Evolutionary conservation across 2,888 invertebrate genomes (phyloP), one percentile per base, ranked within the genome.

Genomic region (Piscicola geometra): DNA sequence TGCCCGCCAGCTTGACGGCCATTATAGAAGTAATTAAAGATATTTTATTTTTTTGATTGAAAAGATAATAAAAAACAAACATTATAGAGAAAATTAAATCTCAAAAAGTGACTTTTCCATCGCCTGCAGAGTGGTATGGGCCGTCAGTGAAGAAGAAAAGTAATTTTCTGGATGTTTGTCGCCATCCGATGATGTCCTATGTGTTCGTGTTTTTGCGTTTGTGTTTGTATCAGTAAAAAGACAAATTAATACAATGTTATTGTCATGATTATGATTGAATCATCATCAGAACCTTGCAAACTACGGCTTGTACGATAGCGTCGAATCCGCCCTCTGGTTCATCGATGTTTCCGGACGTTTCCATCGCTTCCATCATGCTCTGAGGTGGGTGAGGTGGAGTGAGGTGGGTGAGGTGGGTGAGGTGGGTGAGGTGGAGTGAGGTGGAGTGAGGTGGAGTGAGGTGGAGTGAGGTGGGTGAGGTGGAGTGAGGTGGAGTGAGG

Each of bases 51-150:
- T n/a, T n/a, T 28, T n/a, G 30, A 30, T 3, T 3, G 3, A n/a
- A 32, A 67, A 15, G 3, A 28, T 15, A 3, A 12, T 30, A 25
- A 67, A 30, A 67, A 67, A 28, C 30, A 15, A 30, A 30, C 3
- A 28, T n/a, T 33, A 67, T 21, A 30, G 2, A 67, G 18, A 67
- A 67, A n/a, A 67, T 30, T 28, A 30, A 2, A 28, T 67, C 5
- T 41, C 15, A 41, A 41, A 41, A 41, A 41, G 3, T 64, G 21
- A 93, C 88, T 83, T 97, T 96, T 83, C 98, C 99, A 87, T 99
- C 99, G n/a, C 99, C 99, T 78, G 99, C 99, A 86, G 94, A 96
- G 87, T 99, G 99, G 86, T 99, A 99, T 21, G 95, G 93, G n/a
- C 97, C 97, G 86, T 99, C 98, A 0, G 98, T 98, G 21, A 98